Evolutionary conservation across 2,888 invertebrate species (phyloP).

Genomic region (Pollenia amentaria): DNA sequence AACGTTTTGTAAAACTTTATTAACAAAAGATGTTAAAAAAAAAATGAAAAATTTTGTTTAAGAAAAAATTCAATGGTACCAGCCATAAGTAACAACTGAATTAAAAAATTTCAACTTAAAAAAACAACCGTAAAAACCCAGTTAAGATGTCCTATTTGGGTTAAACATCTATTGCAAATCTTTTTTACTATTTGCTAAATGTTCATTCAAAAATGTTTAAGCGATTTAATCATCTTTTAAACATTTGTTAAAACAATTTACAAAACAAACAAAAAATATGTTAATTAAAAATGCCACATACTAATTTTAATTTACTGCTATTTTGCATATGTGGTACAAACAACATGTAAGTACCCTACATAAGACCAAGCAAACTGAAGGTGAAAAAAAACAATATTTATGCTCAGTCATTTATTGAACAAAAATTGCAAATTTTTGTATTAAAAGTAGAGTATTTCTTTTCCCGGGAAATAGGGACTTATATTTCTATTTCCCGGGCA

Average conservation of each 20-base stretch:
- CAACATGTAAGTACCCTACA: slow-evolving; percentile 16
- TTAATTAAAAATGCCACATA: slow-evolving; percentile 45
- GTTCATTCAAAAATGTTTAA: slow-evolving; percentile 20
- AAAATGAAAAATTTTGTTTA: background rate
- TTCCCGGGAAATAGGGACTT: too few relatives aligned
- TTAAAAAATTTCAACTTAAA: too few relatives aligned
- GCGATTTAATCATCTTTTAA: slow-evolving; percentile 25
- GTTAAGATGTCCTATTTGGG: too few relatives aligned
- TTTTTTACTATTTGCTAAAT: background rate
- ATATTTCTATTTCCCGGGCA: too few relatives aligned
- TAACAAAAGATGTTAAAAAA: too few relatives aligned
- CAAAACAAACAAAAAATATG: slow-evolving; percentile 39
- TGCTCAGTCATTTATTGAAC: too few relatives aligned
- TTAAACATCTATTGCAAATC: too few relatives aligned
- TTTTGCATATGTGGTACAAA: background rate
- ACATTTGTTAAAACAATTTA: background rate
- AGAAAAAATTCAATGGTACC: background rate
- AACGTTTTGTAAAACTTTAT: background rate
- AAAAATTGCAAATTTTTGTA: too few relatives aligned
- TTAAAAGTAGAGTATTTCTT: too few relatives aligned
- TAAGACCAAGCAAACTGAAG: background rate
- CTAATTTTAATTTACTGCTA: slow-evolving; percentile 36
- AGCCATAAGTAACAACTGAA: too few relatives aligned
- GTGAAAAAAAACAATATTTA: too few relatives aligned
- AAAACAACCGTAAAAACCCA: too few relatives aligned